Base-by-base conservation (phyloP, 2,113 vertebrate genomes). In the Xenopus laevis region DNA sequence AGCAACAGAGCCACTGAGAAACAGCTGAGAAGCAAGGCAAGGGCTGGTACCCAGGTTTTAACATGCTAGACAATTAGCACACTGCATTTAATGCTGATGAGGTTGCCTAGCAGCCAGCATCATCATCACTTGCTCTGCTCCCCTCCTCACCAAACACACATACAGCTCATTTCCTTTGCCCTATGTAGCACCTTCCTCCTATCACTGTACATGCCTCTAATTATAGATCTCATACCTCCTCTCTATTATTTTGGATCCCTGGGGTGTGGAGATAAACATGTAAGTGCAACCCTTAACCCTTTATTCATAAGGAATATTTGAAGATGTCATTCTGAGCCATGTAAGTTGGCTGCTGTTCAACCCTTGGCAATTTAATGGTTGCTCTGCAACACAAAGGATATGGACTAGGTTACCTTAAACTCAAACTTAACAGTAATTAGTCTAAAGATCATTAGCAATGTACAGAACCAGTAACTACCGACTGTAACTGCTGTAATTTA, bases 91-190 rank as follows among this genome's bases (percentile, higher is more conserved):
- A 84, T 84, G 90, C 85, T 90, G 93, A 93, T 87, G 91, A 89
- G 92, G 95, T 98, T 94, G 95, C 96, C 91, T 96, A 92, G 95
- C 93, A 91, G 98, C 95, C 84, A 85, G 83, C 83, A 79, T 83
- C 27, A 86, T 83, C 82, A 64, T 83, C 76, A 18, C 79, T 85
- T 86, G 87, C 87, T 67, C 82, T n/a, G 65, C 59, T 27, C 4
- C 23, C 13, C 17, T 15, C 55, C 52, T 18, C 47, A 40, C 30
- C 33, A 40, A 1, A 40, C 33, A 40, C 33, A 40, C 33, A 40
- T 18, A 23, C 55, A 40, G 23, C 81, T 81, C 83, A 68, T 79
- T 81, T 87, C 80, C 84, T 81, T 70, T 79, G 33, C 84, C 80
- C 85, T 84, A 83, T 81, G 81, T 78, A 87, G 82, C 33, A 77